A percentile compares a stretch with the other conserved stretches of the same genome.
Conservation (phyloP, 1,140 invertebrate species). For the Micrasema minimum region DNA sequence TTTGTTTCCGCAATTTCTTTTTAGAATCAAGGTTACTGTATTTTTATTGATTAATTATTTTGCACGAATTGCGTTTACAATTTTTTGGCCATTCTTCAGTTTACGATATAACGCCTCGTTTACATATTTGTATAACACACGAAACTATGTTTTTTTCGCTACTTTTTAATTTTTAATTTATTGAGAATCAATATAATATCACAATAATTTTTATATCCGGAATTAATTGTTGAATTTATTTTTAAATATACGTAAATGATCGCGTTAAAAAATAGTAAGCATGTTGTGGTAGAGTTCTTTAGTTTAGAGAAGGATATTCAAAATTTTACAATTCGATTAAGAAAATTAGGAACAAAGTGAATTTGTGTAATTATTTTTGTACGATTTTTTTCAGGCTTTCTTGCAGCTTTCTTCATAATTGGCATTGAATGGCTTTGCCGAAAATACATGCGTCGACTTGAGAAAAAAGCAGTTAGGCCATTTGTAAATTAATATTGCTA, state of each 20-base stretch:
- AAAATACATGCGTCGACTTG: conserved; percentile 61
- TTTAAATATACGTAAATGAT: neutral
- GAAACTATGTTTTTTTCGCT: too few relatives aligned
- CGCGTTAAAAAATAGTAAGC: neutral
- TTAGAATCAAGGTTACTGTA: too few relatives aligned
- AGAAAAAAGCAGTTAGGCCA: conserved; percentile 70
- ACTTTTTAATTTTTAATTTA: too few relatives aligned
- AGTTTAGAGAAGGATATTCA: neutral
- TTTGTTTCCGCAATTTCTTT: too few relatives aligned
- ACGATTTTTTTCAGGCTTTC: conserved; percentile 67
- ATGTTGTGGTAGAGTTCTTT: neutral
- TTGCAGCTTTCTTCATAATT: conserved; percentile 66
- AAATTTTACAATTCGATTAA: conserved; percentile 20
- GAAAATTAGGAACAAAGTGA: too few relatives aligned
- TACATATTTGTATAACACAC: too few relatives aligned
- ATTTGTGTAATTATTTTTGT: too few relatives aligned
- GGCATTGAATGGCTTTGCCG: conserved; percentile 68
- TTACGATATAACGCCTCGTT: too few relatives aligned
- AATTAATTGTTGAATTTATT: neutral
- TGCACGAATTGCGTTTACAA: too few relatives aligned
- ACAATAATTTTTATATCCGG: neutral
- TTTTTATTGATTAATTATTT: too few relatives aligned
- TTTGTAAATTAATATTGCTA: conserved; percentile 63
- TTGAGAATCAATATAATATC: too few relatives aligned
- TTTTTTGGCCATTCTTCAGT: too few relatives aligned